phyloP scores from a whole-genome alignment of 2,888 invertebrate genomes.

The Himalopsyche japonica region DNA sequence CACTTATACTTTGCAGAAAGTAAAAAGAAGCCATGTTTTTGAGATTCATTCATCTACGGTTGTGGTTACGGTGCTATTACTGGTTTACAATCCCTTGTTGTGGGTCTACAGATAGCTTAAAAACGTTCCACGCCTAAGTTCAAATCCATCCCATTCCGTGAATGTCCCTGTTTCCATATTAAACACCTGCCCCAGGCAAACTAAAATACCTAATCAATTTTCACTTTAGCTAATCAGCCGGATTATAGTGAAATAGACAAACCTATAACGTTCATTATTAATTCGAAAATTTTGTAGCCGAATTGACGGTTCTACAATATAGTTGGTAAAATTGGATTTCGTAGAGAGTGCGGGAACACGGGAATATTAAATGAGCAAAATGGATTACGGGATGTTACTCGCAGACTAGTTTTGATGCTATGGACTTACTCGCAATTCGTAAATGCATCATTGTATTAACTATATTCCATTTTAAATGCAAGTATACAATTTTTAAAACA shows the following conservation, averaged over 20 bases:
- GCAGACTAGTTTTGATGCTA: background rate
- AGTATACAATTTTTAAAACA: too few relatives aligned
- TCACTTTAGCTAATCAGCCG: constrained; percentile 34
- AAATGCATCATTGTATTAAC: background rate
- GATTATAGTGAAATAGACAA: constrained; percentile 31
- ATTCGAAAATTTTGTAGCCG: constrained; percentile 14
- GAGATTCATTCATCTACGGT: too few relatives aligned
- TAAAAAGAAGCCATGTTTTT: too few relatives aligned
- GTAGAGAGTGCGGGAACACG: background rate
- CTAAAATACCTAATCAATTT: constrained; percentile 33
- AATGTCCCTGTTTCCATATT: background rate
- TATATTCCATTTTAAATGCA: too few relatives aligned
- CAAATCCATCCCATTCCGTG: background rate
- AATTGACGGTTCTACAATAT: constrained; percentile 2
- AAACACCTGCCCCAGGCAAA: background rate
- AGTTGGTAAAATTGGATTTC: background rate
- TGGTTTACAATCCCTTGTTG: too few relatives aligned
- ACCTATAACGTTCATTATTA: background rate
- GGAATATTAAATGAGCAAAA: background rate
- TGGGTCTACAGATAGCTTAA: too few relatives aligned
- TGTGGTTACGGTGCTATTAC: too few relatives aligned
- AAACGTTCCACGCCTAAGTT: background rate
- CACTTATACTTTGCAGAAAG: too few relatives aligned
- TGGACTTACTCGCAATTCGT: background rate
- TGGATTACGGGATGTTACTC: background rate